phyloP scores from a whole-genome alignment of 2,888 invertebrate species.

The Muscina levida region DNA sequence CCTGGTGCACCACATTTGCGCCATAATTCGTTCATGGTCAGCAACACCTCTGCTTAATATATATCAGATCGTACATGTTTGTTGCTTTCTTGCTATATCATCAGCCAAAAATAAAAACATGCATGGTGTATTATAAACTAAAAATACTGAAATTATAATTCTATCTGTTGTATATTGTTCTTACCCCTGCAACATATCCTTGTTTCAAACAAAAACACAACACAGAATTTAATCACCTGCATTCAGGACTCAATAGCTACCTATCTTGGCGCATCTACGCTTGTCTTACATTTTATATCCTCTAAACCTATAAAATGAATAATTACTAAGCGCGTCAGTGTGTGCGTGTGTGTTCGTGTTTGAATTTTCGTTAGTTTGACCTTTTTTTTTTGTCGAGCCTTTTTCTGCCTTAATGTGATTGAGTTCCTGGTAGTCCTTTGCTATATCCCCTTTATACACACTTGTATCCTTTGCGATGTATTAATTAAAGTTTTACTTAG shows the following conservation, averaged over 20 bases:
- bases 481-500: constrained; percentile 58
- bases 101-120: constrained; percentile 49
- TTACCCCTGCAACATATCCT: constrained; percentile 14
- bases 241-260: constrained; percentile 25
- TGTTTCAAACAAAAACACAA: not conserved
- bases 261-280: no score
- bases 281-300: constrained; percentile 12
- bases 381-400: constrained; percentile 41
- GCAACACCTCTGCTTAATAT: constrained; percentile 25
- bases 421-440: not conserved
- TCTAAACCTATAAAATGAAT: constrained; percentile 49
- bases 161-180: constrained; percentile 34
- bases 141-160: constrained; percentile 58
- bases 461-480: constrained; percentile 51
- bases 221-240: constrained; percentile 59
- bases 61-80: constrained; percentile 38
- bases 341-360: constrained; percentile 26
- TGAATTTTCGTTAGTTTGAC: constrained; percentile 27
- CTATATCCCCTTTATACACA: constrained; percentile 15
- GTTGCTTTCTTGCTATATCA: no score
- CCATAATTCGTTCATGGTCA: constrained; percentile 64
- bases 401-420: not conserved
- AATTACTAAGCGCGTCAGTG: no score
- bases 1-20: constrained; percentile 58
- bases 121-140: constrained; percentile 26